Conservation (phyloP, 2,113 vertebrate species). For the Phyllostomus discolor region DNA sequence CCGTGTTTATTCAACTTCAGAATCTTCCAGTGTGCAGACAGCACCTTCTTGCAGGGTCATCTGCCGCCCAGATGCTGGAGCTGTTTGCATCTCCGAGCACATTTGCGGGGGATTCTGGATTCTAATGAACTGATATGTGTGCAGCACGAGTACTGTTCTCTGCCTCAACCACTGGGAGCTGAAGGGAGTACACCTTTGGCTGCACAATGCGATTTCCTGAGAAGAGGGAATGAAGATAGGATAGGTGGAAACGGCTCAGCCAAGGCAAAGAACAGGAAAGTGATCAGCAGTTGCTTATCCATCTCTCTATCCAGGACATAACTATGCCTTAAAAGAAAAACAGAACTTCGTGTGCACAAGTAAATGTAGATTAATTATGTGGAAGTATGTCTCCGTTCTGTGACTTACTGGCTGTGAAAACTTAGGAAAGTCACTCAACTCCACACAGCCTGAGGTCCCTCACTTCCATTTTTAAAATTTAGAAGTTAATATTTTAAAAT, state of each 20-base stretch:
- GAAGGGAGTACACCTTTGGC: not conserved
- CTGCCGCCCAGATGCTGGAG: not conserved
- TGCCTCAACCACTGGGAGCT: not conserved
- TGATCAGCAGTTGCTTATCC: not conserved
- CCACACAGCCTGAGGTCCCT: not conserved
- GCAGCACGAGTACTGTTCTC: not conserved
- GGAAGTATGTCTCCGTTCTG: not conserved
- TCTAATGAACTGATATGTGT: not conserved
- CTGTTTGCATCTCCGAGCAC: not conserved
- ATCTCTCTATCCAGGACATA: not conserved
- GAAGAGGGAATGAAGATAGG: not conserved
- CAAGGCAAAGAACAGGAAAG: not conserved
- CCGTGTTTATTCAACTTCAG: not conserved
- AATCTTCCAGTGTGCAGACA: not conserved
- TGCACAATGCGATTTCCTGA: not conserved
- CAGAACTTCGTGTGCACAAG: not conserved
- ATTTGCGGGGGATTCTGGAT: not conserved
- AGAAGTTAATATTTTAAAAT: not conserved
- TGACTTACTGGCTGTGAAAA: not conserved
- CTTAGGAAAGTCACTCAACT: not conserved
- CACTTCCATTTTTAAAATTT: not conserved
- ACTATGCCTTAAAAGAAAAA: not conserved
- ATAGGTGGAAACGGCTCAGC: not conserved
- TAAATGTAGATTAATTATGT: not conserved
- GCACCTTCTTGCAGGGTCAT: not conserved